Evolutionary conservation across 2,113 vertebrate species (phyloP), one percentile per base, ranked within the genome.

Genomic region (Mastomys coucha): DNA sequence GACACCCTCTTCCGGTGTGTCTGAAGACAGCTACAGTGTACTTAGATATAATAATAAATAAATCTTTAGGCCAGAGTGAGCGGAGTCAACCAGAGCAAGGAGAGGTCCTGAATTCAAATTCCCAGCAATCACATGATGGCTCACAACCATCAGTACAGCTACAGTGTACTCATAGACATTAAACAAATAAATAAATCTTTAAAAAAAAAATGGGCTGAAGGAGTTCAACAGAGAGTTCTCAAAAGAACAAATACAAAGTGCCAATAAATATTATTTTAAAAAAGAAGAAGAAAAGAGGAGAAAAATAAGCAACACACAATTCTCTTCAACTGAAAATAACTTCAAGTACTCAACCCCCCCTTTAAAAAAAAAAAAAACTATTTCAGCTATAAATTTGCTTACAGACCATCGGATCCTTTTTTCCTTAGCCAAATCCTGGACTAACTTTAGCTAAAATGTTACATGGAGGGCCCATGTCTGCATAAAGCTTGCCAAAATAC

Each of bases 381-480:
- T 80, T 87, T 80, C 19, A 84, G 67, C 77, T 95, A 33, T 42
- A 78, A 69, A 85, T 97, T 76, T 91, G 67, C 77, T 93, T 91
- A 26, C 42, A n/a, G 39, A 28, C 63, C 69, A 26, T 87, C 39
- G 49, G 73, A 91, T 94, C 56, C 63, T 78, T 93, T 78, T 93
- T 82, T 93, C 72, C 39, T 81, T 76, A 24, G 49, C 49, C n/a
- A 87, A 91, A 89, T 77, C 63, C 87, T 69, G 96, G 26, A 58
- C 82, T 91, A 69, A 96, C 89, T 96, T 95, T 60, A 75, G 65
- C 91, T 39, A 84, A 91, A 95, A 31, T 63, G 1, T 70, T 91
- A 58, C 60, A 95, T 89, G 65, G 73, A 92, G 85, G 78, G n/a
- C 73, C 91, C 51, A 67, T 96, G 87, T 96, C 96, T 95, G 96